Conservation (phyloP, 2,113 vertebrate species). For the Paramisgurnus dabryanus region DNA sequence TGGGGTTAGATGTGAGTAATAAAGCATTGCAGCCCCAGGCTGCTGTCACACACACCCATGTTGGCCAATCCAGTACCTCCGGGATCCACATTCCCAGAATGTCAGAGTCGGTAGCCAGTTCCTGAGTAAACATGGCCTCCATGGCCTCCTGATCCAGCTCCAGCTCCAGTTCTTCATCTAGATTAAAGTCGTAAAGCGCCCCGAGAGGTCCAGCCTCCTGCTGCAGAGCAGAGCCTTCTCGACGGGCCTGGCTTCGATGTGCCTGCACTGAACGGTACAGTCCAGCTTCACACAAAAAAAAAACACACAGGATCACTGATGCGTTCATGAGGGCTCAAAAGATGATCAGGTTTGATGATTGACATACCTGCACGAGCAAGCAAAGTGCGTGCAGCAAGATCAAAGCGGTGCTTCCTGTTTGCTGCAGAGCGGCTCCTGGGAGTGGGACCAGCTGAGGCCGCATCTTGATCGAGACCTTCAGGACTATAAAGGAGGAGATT, state of each 20-base stretch:
- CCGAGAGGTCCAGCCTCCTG: conserved; percentile 83
- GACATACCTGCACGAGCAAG: conserved; percentile 90
- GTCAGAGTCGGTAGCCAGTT: conserved; percentile 93
- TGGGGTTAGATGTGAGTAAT: conserved; percentile 15
- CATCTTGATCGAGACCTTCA: conserved; percentile 90
- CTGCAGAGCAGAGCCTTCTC: conserved; percentile 86
- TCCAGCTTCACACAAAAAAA: conserved; percentile 74
- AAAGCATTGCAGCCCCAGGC: conserved; percentile 69
- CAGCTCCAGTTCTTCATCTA: conserved; percentile 96
- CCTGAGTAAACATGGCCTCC: conserved; percentile 99
- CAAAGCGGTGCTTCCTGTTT: conserved; percentile 91
- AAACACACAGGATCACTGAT: neutral
- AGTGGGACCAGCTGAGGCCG: conserved; percentile 78
- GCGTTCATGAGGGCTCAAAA: neutral
- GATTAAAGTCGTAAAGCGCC: conserved; percentile 92
- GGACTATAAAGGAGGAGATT: conserved; percentile 71
- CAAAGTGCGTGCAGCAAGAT: conserved; percentile 90
- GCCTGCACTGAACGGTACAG: conserved; percentile 96
- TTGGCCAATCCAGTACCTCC: conserved; percentile 99
- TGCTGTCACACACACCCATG: conserved; percentile 99
- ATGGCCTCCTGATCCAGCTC: conserved; percentile 98
- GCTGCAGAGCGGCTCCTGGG: conserved; percentile 83
- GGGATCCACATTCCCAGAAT: conserved; percentile 99
- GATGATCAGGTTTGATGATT: too few relatives aligned
- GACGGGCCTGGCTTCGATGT: conserved; percentile 89